These are phyloP conservation scores for Heterochromis multidens DNA, from an alignment of 2,113 vertebrate species.

Conservation along the genomic window DNA sequence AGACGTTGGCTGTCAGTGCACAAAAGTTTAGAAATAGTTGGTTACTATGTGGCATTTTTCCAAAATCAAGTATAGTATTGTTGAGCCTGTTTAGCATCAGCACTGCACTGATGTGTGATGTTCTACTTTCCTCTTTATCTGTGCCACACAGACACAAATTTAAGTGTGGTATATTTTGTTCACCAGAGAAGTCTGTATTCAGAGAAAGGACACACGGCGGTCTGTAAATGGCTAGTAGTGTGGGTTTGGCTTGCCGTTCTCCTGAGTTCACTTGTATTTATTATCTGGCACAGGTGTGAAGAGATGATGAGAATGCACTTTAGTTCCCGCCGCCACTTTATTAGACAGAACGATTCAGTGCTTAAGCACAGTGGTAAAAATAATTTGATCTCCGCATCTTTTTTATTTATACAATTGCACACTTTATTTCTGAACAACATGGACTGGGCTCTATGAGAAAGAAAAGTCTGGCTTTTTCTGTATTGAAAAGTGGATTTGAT, in stretches of 20 bases:
- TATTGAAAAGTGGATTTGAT: conserved; percentile 5
- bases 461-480: background rate
- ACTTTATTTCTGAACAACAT: background rate
- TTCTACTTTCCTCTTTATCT: background rate
- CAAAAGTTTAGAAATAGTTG: background rate
- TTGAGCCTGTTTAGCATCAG: background rate
- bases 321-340: background rate
- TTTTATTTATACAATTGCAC: background rate
- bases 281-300: conserved; percentile 19
- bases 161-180: background rate
- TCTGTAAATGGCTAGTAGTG: background rate
- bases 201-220: background rate
- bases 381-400: background rate
- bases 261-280: background rate
- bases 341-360: background rate
- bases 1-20: background rate
- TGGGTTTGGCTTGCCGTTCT: background rate
- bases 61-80: background rate
- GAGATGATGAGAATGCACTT: background rate
- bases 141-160: background rate
- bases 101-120: background rate
- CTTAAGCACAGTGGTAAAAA: background rate
- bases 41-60: background rate
- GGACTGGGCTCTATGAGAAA: background rate
- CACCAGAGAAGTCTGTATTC: background rate